Base-by-base conservation (phyloP, 2,797 vertebrate species). In the Lacerta agilis region DNA sequence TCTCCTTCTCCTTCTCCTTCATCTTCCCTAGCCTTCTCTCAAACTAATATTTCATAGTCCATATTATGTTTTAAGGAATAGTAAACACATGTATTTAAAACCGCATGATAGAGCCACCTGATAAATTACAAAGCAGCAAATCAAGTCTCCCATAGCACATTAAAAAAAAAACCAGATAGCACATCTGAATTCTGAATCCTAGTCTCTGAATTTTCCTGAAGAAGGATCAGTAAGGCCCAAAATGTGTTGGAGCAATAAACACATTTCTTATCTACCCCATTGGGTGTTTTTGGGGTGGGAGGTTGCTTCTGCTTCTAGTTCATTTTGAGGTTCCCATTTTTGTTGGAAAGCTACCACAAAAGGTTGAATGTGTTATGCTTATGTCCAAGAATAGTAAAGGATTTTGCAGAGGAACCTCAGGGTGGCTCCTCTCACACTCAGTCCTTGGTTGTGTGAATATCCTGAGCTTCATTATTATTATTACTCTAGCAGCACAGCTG, bases 401-500 rank as follows among this genome's bases (percentile, higher is more conserved):
- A 23, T 41, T n/a, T 79, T 79, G 58, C 67, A 27, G 38, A 83
- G 5, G 73, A 77, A 88, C 79, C 41, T 49, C 55, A 25, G 43
- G 38, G 15, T 43, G 49, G 73, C 1, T 1, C 49, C 69, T 3
- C 36, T n/a, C 36, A 0, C 45, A 78, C 43, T 58, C 45, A 43
- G 79, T 71, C 71, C 79, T 36, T 36, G 3, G 66, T 82, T 69
- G 18, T 81, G 4, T 79, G 33, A 9, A 85, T 77, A 71, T 89
- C 36, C 33, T 49, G 77, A 88, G 81, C 66, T 15, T 29, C 9
- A 55, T 55, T 55, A 83, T 87, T 75, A 88, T 93, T 88, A 89
- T 43, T 33, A 36, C n/a, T 93, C n/a, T 82, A 89, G 75, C 72
- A 85, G 27, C 75, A 78, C 77, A 86, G 61, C 43, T 94, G 86